These are phyloP conservation scores for Yasuhikotakia modesta DNA, from an alignment of 2,797 vertebrate species.

Conservation along the genomic window DNA sequence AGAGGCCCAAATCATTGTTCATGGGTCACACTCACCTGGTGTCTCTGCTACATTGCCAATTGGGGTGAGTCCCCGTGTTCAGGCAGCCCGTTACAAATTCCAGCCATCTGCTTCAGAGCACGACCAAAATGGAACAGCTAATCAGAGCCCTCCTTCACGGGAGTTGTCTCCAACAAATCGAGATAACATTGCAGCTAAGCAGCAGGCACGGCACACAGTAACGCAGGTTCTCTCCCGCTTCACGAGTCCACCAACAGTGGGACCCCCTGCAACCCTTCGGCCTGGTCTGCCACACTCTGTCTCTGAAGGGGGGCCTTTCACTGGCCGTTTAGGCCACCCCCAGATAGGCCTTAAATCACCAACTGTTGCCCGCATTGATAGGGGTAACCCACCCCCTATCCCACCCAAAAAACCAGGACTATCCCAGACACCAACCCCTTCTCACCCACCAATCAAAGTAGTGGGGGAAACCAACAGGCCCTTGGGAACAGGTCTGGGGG, in stretches of 20 bases:
- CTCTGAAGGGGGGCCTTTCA: slow-evolving; percentile 83
- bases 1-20: slow-evolving; percentile 71
- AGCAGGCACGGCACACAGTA: slow-evolving; percentile 94
- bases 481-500: slow-evolving; percentile 82
- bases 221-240: slow-evolving; percentile 96
- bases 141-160: slow-evolving; percentile 88
- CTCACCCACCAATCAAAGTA: slow-evolving; percentile 91
- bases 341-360: slow-evolving; percentile 87
- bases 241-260: slow-evolving; percentile 84
- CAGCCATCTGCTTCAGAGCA: slow-evolving; percentile 87
- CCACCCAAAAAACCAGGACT: slow-evolving; percentile 99
- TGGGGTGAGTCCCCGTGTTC: slow-evolving; percentile 89
- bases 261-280: slow-evolving; percentile 67
- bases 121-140: slow-evolving; percentile 96
- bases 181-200: slow-evolving; percentile 92
- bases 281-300: slow-evolving; percentile 80
- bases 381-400: slow-evolving; percentile 97
- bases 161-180: slow-evolving; percentile 92
- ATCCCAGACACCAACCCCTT: slow-evolving; percentile 92
- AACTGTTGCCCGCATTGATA: slow-evolving; percentile 87
- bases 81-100: slow-evolving; percentile 95
- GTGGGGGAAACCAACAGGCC: slow-evolving; percentile 86
- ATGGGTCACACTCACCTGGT: slow-evolving; percentile 77
- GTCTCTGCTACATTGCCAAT: slow-evolving; percentile 72
- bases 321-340: slow-evolving; percentile 79